Base-by-base conservation (phyloP, 2,797 vertebrate genomes). In the Macropus fuliginosus region DNA sequence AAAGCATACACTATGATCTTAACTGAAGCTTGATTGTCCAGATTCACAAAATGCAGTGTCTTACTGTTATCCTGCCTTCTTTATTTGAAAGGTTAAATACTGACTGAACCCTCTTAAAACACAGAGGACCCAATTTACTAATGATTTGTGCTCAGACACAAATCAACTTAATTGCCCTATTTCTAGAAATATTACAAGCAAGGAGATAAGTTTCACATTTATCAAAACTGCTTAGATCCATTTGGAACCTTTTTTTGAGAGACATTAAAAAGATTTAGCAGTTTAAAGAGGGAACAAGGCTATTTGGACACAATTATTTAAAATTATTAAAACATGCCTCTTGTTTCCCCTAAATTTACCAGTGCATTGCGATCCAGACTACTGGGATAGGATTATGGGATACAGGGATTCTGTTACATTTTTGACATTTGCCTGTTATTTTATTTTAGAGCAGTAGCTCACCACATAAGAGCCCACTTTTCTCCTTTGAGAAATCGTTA, bases 91-190 rank as follows among this genome's bases (percentile, higher is more conserved):
- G 96, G 95, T 97, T 98, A 98, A 98, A 98, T 91, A 93, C 74
- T 91, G 93, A 96, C 95, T 94, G 90, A 98, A 98, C 95, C 74
- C 95, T 96, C 98, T 98, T 96, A 95, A 93, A 98, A 98, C 92
- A 95, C 74, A 98, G 97, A 97, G 96, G 90, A 94, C 94, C 95
- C 92, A 95, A 98, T 98, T 97, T 98, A 90, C 95, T 97, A 98
- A 98, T 98, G 98, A 98, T 98, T 98, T 98, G 97, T 98, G 96
- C 97, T 96, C 96, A 95, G 40, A 95, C 46, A 96, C 98, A 98
- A 98, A 98, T 98, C 98, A 99, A 98, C 97, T 98, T 98, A 98
- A 98, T 98, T 97, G 95, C 95, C 97, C 94, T 97, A 93, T 98
- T 98, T 98, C 98, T 98, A 94, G 96, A 99, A 98, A 98, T 98